phyloP scores from a whole-genome alignment of 2,113 vertebrate species.

The Polypterus bichir region DNA sequence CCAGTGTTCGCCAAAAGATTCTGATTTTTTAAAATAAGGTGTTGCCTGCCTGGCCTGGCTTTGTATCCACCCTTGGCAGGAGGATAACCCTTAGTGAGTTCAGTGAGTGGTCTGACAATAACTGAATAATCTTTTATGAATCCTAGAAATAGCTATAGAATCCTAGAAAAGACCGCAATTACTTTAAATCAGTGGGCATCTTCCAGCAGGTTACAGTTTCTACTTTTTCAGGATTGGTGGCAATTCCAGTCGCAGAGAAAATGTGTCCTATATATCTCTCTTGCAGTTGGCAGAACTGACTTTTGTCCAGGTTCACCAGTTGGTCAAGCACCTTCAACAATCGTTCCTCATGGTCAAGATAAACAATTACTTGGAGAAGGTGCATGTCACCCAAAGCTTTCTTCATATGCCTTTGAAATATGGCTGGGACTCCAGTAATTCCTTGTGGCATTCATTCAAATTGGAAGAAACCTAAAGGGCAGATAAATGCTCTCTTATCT shows the following conservation, averaged over 20 bases:
- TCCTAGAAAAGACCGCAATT: neutral
- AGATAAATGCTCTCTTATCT: neutral
- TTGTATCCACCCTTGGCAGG: neutral
- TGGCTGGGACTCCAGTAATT: neutral
- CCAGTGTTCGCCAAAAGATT: neutral
- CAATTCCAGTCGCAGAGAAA: neutral
- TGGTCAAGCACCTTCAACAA: neutral
- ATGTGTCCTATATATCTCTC: neutral
- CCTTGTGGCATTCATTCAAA: neutral
- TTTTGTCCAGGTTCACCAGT: neutral
- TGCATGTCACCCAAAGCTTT: constrained; percentile 8
- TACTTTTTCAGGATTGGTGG: neutral
- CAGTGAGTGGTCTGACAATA: neutral
- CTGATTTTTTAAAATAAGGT: neutral
- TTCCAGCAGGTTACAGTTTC: neutral
- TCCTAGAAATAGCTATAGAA: neutral
- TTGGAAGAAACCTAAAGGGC: neutral
- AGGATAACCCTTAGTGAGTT: neutral
- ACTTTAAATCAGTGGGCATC: neutral
- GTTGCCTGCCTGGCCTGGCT: neutral
- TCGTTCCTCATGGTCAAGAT: neutral
- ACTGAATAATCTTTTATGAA: neutral
- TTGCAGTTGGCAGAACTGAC: neutral
- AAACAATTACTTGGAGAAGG: neutral
- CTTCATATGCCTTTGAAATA: constrained; percentile 4